Conservation (phyloP, 1,140 invertebrate genomes). For the Pseudomyrmex pallidus region DNA sequence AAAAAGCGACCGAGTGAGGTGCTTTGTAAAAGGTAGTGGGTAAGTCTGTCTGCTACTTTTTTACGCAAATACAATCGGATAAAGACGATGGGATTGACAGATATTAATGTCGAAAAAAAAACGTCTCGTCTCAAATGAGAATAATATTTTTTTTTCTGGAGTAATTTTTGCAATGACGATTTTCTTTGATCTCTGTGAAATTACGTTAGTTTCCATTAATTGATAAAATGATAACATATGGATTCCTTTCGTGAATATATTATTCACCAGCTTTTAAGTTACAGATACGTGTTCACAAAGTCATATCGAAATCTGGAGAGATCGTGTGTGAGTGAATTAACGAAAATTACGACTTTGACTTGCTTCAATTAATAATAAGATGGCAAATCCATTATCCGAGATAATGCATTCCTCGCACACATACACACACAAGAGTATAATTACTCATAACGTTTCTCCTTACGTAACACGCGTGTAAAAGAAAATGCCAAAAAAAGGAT, state of each 20-base stretch:
- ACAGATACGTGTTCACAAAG: background rate
- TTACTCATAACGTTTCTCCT: slow-evolving; percentile 20
- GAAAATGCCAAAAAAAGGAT: too few relatives aligned
- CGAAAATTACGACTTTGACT: slow-evolving; percentile 13
- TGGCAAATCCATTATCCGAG: slow-evolving; percentile 27
- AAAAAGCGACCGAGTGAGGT: slow-evolving; percentile 65
- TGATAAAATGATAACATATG: slow-evolving; percentile 9
- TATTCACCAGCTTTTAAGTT: slow-evolving; percentile 20
- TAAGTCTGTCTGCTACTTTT: background rate
- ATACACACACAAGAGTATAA: background rate
- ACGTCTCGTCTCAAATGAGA: background rate
- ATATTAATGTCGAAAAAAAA: slow-evolving; percentile 2
- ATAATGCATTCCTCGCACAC: slow-evolving; percentile 28
- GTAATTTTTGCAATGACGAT: background rate
- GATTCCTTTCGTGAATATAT: slow-evolving; percentile 10
- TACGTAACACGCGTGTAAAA: background rate
- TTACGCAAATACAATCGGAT: background rate
- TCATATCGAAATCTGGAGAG: background rate
- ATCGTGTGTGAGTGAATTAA: slow-evolving; percentile 33
- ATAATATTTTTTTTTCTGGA: background rate
- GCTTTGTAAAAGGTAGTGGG: slow-evolving; percentile 59
- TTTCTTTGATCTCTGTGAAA: background rate
- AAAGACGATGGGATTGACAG: background rate
- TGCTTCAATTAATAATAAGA: slow-evolving; percentile 38
- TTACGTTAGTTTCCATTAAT: background rate